phyloP scores from a whole-genome alignment of 2,888 invertebrate genomes.

The Pemphredon lugubris region DNA sequence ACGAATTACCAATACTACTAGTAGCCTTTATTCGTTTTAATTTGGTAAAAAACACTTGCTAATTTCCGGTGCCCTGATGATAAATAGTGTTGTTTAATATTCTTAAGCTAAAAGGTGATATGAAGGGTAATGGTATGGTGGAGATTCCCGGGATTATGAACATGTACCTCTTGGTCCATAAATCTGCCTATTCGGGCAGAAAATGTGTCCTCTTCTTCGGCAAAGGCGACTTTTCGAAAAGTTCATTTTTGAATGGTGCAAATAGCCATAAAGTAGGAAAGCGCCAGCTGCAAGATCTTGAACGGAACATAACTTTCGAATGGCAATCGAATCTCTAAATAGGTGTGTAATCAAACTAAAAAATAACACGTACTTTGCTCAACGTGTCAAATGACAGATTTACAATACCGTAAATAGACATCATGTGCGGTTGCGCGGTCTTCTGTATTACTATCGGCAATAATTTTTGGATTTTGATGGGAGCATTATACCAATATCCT shows the following conservation, averaged over 20 bases:
- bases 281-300: constrained; percentile 13
- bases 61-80: no score
- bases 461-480: constrained; percentile 1
- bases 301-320: constrained; percentile 11
- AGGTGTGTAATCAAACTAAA: background rate
- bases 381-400: background rate
- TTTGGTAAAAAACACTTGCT: no score
- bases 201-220: no score
- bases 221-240: background rate
- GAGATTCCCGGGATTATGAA: no score
- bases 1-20: no score
- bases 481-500: constrained; percentile 1
- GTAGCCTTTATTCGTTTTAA: no score
- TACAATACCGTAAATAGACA: background rate
- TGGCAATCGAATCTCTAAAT: background rate
- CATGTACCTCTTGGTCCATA: no score
- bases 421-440: background rate
- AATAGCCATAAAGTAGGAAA: constrained; percentile 17
- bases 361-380: background rate
- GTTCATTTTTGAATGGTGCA: background rate
- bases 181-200: no score
- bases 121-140: no score
- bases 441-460: background rate
- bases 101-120: no score
- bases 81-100: no score